Evolutionary conservation across 2,888 invertebrate species (phyloP).

Genomic region (Trichogramma dendrolimi): DNA sequence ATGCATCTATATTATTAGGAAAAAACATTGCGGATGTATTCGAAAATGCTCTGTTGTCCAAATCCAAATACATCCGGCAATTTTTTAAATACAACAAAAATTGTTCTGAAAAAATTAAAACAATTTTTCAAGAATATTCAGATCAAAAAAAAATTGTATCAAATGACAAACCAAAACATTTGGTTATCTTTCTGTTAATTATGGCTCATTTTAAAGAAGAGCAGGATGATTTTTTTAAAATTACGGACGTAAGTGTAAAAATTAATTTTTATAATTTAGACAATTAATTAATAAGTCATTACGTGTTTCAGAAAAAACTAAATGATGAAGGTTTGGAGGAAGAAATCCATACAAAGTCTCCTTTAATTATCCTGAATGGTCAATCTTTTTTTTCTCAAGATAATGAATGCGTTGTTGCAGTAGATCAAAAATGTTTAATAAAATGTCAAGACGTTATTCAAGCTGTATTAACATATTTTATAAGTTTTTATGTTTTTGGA

Average conservation of each 20-base stretch:
- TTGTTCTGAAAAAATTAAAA: not conserved
- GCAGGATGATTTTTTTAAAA: constrained; percentile 8
- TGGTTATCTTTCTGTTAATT: constrained; percentile 17
- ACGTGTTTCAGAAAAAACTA: not conserved
- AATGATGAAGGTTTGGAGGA: not conserved
- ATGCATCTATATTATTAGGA: constrained; percentile 15
- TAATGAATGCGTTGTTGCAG: not conserved
- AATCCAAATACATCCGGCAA: constrained; percentile 11
- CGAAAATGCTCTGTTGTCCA: constrained; percentile 1
- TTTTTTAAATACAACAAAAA: constrained; percentile 4
- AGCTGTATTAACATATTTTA: constrained; percentile 15
- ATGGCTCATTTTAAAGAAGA: constrained; percentile 13
- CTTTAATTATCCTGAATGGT: constrained; percentile 17
- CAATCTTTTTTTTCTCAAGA: constrained; percentile 11
- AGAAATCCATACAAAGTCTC: constrained; percentile 1
- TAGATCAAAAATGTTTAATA: constrained; percentile 8
- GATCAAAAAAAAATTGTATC: not conserved
- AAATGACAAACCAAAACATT: constrained; percentile 4
- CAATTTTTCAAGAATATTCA: constrained; percentile 8
- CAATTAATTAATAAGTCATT: not conserved
- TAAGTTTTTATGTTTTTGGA: constrained; percentile 20
- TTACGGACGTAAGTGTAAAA: constrained; percentile 7
- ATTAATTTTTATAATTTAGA: not conserved
- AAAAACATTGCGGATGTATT: constrained; percentile 12
- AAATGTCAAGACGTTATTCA: constrained; percentile 4